phyloP scores from a whole-genome alignment of 1,140 invertebrate genomes.

The Nautilus pompilius region DNA sequence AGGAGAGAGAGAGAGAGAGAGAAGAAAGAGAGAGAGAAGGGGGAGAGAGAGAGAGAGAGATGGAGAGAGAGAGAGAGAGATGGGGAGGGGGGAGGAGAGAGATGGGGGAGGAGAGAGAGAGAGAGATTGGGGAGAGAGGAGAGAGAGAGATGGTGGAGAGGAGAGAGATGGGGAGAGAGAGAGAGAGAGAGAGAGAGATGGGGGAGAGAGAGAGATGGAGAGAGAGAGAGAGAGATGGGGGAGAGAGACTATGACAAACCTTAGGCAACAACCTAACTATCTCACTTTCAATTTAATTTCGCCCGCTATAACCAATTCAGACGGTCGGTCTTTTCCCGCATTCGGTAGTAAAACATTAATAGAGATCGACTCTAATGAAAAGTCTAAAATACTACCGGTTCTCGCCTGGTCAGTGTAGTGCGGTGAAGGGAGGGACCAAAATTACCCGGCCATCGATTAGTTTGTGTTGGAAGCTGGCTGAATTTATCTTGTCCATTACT shows the following conservation, averaged over 20 bases:
- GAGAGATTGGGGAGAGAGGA: background rate
- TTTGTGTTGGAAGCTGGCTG: too few relatives aligned
- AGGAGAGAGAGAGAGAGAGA: constrained; percentile 1
- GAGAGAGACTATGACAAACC: background rate
- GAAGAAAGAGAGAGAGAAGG: background rate
- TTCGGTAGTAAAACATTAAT: too few relatives aligned
- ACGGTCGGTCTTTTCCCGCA: too few relatives aligned
- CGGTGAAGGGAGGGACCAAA: too few relatives aligned
- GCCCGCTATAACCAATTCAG: too few relatives aligned
- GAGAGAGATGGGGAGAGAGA: background rate
- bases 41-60: background rate
- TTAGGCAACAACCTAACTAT: background rate
- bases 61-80: background rate
- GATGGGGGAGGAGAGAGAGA: background rate
- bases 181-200: background rate
- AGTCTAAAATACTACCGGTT: too few relatives aligned
- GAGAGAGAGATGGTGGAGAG: background rate
- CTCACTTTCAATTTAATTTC: too few relatives aligned
- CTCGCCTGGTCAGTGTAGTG: too few relatives aligned
- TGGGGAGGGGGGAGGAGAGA: background rate
- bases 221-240: constrained; percentile 5
- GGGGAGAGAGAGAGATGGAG: constrained; percentile 21
- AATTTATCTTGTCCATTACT: too few relatives aligned
- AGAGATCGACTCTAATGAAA: too few relatives aligned
- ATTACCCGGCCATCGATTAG: too few relatives aligned